These are phyloP conservation scores for Labeo rohita DNA, from an alignment of 2,113 vertebrate species.

Conservation along the genomic window DNA sequence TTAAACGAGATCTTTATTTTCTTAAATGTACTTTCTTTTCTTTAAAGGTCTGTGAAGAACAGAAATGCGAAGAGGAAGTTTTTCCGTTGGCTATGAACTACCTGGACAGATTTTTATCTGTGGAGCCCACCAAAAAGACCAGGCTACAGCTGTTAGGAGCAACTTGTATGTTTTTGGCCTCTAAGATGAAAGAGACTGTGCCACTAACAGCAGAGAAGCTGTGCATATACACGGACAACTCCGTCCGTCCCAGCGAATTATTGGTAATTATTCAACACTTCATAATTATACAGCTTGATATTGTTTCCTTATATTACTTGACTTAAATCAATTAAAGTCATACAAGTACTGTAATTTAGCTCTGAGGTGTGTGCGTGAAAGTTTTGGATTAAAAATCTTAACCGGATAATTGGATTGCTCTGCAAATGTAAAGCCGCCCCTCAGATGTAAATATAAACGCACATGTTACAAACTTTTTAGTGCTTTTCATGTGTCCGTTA, in stretches of 20 bases:
- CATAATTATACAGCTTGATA: neutral
- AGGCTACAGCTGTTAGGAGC: constrained; percentile 94
- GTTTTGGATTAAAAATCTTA: neutral
- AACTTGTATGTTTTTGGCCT: constrained; percentile 97
- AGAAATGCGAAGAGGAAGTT: constrained; percentile 98
- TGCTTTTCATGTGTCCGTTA: constrained; percentile 24
- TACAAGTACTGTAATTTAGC: neutral
- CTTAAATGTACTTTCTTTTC: constrained; percentile 40
- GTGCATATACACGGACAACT: constrained; percentile 97
- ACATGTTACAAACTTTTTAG: neutral
- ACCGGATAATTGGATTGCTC: neutral
- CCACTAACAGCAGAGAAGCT: constrained; percentile 95
- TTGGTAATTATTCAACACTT: constrained; percentile 82
- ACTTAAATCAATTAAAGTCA: neutral
- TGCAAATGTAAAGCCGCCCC: neutral
- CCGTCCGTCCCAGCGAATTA: constrained; percentile 89
- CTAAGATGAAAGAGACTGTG: constrained; percentile 98
- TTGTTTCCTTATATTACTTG: neutral
- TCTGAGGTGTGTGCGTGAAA: neutral
- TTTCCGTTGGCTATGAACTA: constrained; percentile 99
- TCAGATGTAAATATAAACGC: neutral
- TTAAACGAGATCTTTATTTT: neutral
- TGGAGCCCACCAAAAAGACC: constrained; percentile 90
- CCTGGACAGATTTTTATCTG: constrained; percentile 95
- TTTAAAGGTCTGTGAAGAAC: constrained; percentile 92